phyloP scores from a whole-genome alignment of 92 coral and sea anemone genomes.

The Porites cylindrica region DNA sequence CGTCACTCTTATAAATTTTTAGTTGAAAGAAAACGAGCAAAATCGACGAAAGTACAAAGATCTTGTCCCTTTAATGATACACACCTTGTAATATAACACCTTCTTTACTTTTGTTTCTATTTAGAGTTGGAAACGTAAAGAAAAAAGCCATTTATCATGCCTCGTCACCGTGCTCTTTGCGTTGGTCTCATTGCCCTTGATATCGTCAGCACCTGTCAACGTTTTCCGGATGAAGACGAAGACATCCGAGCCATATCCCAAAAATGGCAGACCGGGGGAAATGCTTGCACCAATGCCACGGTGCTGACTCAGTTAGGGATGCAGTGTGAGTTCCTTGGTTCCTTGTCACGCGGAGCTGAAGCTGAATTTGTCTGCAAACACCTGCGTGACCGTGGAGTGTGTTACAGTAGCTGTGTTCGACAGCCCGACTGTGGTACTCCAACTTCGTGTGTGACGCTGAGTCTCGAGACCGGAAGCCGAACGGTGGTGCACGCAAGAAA shows the following conservation, averaged over 20 bases:
- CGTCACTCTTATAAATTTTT: too few species aligned
- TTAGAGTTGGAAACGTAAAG: too few species aligned
- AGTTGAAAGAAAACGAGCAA: too few species aligned
- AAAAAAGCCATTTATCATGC: too few species aligned
- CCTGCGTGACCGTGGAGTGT: conserved; percentile 62
- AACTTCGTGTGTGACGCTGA: conserved; percentile 84
- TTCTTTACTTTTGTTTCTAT: too few species aligned
- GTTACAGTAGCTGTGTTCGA: conserved; percentile 64
- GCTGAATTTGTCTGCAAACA: conserved; percentile 73
- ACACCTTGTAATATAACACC: too few species aligned
- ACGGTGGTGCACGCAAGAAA: conserved; percentile 85
- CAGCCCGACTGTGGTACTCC: conserved; percentile 81
- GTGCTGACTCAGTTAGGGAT: conserved; percentile 75
- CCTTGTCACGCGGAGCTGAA: conserved; percentile 70
- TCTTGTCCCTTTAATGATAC: too few species aligned
- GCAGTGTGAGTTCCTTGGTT: conserved; percentile 80
- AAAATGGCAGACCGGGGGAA: conserved; percentile 91
- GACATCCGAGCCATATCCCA: conserved; percentile 79
- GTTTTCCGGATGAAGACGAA: conserved; percentile 86
- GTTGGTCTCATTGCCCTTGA: conserved; percentile 87
- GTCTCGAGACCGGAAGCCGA: conserved; percentile 79
- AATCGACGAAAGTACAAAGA: too few species aligned
- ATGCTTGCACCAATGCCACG: conserved; percentile 81
- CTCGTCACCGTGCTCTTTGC: conserved; percentile 20
- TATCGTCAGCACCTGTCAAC: conserved; percentile 80